These are phyloP conservation scores for Nixonia krombeini DNA, from an alignment of 1,140 invertebrate species.

Conservation along the genomic window DNA sequence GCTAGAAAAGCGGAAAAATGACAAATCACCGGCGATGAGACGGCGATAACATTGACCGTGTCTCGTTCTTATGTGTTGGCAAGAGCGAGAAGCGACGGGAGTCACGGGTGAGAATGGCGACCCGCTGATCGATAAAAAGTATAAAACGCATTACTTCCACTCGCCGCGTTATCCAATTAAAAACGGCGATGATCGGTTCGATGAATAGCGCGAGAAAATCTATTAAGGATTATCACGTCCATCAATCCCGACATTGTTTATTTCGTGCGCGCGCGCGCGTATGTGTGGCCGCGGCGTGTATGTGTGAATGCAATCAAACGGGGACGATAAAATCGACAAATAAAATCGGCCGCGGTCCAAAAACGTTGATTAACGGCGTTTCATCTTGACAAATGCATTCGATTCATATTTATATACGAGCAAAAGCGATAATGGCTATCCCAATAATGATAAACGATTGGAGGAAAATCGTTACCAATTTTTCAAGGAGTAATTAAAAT, in stretches of 20 bases:
- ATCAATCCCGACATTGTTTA: conserved; percentile 42
- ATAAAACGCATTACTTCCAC: conserved; percentile 52
- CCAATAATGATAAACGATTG: no score
- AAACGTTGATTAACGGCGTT: no score
- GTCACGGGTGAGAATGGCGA: conserved; percentile 16
- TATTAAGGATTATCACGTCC: conserved; percentile 54
- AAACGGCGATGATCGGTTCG: conserved; percentile 55
- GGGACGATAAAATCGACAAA: background rate
- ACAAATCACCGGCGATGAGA: no score
- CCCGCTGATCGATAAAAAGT: conserved; percentile 46
- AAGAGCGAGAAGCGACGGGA: conserved; percentile 14
- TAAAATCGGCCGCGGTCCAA: no score
- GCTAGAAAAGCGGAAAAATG: no score
- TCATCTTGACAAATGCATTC: no score
- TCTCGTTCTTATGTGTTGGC: conserved; percentile 9
- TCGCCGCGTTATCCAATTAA: conserved; percentile 59
- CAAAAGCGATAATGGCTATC: no score
- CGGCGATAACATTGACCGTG: no score
- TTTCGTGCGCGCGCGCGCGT: conserved; percentile 13
- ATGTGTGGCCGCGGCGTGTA: conserved; percentile 16
- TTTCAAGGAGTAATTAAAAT: no score
- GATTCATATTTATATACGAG: no score
- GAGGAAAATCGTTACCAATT: no score
- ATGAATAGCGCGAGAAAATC: conserved; percentile 55
- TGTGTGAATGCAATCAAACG: conserved; percentile 6